A percentile compares a stretch with the other conserved stretches of the same genome.
Evolutionary conservation across 2,888 invertebrate species (phyloP).

Genomic region (Prosapia bicincta): DNA sequence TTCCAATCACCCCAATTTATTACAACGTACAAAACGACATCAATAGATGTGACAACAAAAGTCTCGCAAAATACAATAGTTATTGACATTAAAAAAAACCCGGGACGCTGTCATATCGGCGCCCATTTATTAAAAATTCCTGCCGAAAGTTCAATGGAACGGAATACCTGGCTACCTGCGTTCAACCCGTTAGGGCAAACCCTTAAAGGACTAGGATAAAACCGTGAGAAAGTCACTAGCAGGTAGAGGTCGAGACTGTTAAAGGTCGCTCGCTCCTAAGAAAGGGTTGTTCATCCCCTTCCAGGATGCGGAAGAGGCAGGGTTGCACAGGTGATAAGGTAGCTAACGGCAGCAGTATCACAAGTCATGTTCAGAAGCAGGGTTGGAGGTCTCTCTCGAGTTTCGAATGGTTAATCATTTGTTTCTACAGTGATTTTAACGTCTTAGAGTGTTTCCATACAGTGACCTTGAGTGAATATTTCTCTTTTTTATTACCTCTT

Average conservation of each 20-base stretch:
- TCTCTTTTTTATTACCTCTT: no score
- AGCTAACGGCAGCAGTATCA: neutral
- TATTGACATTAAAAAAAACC: neutral
- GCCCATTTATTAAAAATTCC: constrained; percentile 27
- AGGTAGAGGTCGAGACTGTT: constrained; percentile 22
- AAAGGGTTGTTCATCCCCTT: constrained; percentile 1
- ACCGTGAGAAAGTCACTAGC: constrained; percentile 16
- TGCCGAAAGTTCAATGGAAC: constrained; percentile 23
- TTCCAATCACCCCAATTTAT: neutral
- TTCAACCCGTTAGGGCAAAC: constrained; percentile 21
- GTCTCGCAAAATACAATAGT: neutral
- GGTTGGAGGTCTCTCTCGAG: no score
- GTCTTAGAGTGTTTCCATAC: no score
- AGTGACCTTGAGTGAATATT: no score
- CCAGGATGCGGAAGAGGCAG: neutral
- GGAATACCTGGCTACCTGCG: constrained; percentile 16
- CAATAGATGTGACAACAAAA: neutral
- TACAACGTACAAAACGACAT: neutral
- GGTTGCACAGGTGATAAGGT: neutral
- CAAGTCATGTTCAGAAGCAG: no score
- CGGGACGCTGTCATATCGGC: constrained; percentile 16
- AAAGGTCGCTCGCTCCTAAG: neutral
- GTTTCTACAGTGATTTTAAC: no score
- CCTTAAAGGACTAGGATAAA: neutral
- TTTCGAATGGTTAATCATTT: no score